Evolutionary conservation across 2,797 vertebrate genomes (phyloP).

Genomic region (Catamblyrhynchus diadema): DNA sequence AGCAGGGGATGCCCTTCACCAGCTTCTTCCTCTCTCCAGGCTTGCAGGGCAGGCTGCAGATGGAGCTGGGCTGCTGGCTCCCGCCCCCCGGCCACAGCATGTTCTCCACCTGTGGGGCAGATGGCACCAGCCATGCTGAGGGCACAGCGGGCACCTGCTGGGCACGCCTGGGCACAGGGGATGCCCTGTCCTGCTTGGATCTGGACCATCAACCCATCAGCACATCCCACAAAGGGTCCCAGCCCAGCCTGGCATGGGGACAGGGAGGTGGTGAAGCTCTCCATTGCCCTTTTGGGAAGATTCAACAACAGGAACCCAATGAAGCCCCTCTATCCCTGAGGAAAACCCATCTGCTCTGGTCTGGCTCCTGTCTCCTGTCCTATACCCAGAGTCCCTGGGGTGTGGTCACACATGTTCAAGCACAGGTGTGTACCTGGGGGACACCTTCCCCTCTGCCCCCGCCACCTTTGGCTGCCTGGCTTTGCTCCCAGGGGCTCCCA

Average conservation of each 20-base stretch:
- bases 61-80: constrained; percentile 85
- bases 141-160: accelerated
- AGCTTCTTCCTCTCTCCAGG: constrained; percentile 91
- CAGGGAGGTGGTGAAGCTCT: background rate
- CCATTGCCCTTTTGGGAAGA: background rate
- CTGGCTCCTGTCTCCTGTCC: background rate
- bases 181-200: background rate
- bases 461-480: background rate
- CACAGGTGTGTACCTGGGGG: background rate
- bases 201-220: accelerated
- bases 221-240: background rate
- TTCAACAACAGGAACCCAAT: background rate
- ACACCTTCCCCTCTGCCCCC: background rate
- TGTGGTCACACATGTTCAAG: accelerated
- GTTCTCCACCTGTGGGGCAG: constrained; percentile 77
- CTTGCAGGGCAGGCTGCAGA: constrained; percentile 93
- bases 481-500: background rate
- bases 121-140: background rate
- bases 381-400: accelerated
- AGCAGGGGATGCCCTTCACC: constrained; percentile 94
- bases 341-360: background rate
- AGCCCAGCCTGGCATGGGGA: background rate
- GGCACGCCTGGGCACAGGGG: accelerated
- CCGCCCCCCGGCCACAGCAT: constrained; percentile 89
- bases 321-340: background rate